Evolutionary conservation across 2,797 vertebrate genomes (phyloP), one percentile per base, ranked within the genome.

Genomic region (Spheniscus humboldti): DNA sequence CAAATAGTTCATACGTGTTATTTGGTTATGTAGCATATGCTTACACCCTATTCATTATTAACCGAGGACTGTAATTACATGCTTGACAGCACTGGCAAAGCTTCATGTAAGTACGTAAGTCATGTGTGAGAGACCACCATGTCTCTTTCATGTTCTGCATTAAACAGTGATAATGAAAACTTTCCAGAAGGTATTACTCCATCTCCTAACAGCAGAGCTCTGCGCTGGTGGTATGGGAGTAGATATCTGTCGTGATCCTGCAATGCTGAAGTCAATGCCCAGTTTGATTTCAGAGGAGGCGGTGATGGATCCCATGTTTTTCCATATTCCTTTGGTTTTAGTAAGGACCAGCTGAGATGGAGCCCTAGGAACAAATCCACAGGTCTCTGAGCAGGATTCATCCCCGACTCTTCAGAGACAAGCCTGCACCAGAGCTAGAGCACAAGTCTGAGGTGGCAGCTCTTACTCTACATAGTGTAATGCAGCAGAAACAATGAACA

Each of bases 11-110:
- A 62, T 66, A 78, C 0, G 27, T 96, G 91, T 82, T 97, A 84
- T 94, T 95, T 92, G 88, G 88, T 92, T 86, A 76, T 14, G 19
- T 45, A 90, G 23, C 71, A 45, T 68, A 86, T 95, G 92, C 88
- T 92, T 89, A 41, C 68, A 91, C 33, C 18, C 20, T 76, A 71
- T 92, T 83, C 33, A 55, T 85, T 93, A 52, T 62, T 84, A 86
- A 43, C 11, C 64, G 64, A 82, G 33, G 55, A 57, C n/a, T 41
- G 41, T 90, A 95, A 94, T 91, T 74, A 90, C 0, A 11, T 57
- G 67, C 45, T 85, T 88, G 86, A 94, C 63, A 68, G 53, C 63
- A 39, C 33, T 90, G 92, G 71, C 74, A 94, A 92, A 93, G 27
- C 60, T 88, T 82, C 74, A 60, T 66, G 35, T 39, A 77, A 60